These are phyloP conservation scores for Ptilorrhoa leucosticta DNA, from an alignment of 2,113 vertebrate genomes.

Conservation along the genomic window DNA sequence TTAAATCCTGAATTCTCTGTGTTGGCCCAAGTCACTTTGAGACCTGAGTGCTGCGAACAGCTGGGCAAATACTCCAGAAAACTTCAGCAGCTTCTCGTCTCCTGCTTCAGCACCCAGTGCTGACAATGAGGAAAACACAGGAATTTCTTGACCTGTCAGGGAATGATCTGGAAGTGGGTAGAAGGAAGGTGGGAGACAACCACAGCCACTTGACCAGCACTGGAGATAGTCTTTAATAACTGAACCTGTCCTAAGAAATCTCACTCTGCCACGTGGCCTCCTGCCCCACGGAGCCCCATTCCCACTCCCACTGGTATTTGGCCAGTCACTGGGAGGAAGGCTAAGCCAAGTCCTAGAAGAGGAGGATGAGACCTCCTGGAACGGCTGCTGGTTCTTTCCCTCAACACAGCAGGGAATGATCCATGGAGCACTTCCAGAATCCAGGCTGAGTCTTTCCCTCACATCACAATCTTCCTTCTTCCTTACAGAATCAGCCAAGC, in stretches of 20 bases:
- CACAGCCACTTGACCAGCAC: fast-evolving
- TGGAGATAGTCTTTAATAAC: not conserved
- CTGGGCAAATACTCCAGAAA: not conserved
- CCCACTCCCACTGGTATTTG: not conserved
- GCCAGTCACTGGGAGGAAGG: not conserved
- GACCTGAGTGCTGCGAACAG: not conserved
- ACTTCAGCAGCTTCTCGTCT: fast-evolving
- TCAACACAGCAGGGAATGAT: not conserved
- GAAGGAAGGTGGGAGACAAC: not conserved
- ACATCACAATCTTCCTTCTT: not conserved
- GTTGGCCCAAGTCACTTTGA: not conserved
- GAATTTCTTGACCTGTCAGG: not conserved
- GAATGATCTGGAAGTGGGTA: not conserved
- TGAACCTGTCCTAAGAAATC: not conserved
- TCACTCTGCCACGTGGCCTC: not conserved
- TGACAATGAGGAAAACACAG: not conserved
- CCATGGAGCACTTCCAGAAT: not conserved
- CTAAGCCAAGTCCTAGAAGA: not conserved
- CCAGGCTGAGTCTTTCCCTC: not conserved
- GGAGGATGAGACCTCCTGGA: not conserved
- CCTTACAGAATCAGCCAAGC: not conserved
- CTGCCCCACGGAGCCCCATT: not conserved
- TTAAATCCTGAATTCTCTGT: not conserved
- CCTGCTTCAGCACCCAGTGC: not conserved
- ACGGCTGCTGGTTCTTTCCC: not conserved